These are phyloP conservation scores for Aphis gossypii DNA, from an alignment of 1,140 invertebrate species.

Conservation along the genomic window DNA sequence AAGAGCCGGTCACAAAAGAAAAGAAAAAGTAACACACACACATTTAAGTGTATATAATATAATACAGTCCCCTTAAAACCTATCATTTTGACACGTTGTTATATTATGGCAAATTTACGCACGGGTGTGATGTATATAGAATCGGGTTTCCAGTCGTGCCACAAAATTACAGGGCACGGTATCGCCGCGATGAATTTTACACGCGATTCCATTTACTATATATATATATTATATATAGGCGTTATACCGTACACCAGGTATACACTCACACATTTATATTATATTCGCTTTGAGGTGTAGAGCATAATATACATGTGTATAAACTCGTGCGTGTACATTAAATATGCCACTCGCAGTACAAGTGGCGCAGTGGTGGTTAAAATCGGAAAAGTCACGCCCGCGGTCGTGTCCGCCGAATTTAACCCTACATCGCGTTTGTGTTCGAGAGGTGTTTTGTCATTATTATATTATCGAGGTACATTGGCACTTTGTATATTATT, in stretches of 20 bases:
- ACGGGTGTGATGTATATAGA: not conserved
- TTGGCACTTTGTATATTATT: not conserved
- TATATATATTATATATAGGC: not conserved
- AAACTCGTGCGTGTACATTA: not conserved
- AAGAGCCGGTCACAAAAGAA: slow-evolving; percentile 19
- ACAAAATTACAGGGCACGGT: slow-evolving; percentile 47
- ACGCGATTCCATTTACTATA: slow-evolving; percentile 21
- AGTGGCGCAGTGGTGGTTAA: not conserved
- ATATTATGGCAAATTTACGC: slow-evolving; percentile 27
- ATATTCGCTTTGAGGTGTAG: not conserved
- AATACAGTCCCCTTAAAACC: slow-evolving; percentile 22
- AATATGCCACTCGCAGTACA: not conserved
- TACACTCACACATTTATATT: too few species aligned
- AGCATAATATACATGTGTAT: not conserved
- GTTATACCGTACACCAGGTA: not conserved
- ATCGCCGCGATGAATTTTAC: slow-evolving; percentile 32
- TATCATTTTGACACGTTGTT: slow-evolving; percentile 57
- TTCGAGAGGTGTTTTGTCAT: not conserved
- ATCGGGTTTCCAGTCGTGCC: slow-evolving; percentile 33
- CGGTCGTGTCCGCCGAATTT: not conserved
- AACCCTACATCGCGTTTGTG: not conserved
- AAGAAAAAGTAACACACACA: not conserved
- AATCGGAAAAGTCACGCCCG: not conserved
- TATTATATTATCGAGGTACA: not conserved
- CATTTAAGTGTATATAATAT: not conserved